Base-by-base conservation (phyloP, 2,888 invertebrate genomes). In the Adineta ricciae region DNA sequence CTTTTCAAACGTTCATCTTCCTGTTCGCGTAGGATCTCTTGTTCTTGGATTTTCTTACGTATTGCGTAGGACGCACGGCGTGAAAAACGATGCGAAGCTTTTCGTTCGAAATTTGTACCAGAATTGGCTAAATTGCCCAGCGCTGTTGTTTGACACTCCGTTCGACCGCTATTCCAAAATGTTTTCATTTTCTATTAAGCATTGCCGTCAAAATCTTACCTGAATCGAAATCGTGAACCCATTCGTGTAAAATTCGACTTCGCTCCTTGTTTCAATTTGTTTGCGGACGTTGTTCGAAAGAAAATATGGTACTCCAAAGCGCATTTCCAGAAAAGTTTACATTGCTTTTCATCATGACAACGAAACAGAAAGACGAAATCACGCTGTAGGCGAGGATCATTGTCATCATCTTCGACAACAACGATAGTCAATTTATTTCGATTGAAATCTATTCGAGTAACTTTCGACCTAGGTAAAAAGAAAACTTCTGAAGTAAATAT, bases 281-380 rank as follows among this genome's bases (percentile, higher is more conserved):
- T 87, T 24, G 88, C 86, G 16, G 87, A 78, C 87, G 95, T 93
- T 85, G 99, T 92, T 87, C 99, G 93, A 93, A 98, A 99, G 92
- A 99, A 99, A 1, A 97, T 95, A 92, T 99, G 99, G 92, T 99
- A 97, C 91, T 99, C 99, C 0, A 99, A 95, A 46, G 98, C 98
- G 92, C 99, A 99, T 91, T 99, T 99, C 99, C 99, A 99, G 87
- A 99, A 92, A 91, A 99, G 99, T 91, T 99, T 99, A 90, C 97
- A 97, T 1, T 98, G 97, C 90, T 97, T 97, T 90, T 97, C 96
- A 90, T 97, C 98, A n/a, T 84, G 46, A 87, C 98, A 92, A 86
- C 93, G 92, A 91, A 99, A 99, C 8, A 99, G 97, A 91, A 99
- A 99, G 0, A 97, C 97, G 91, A 99, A 99, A 90, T 99, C 97